Conservation (phyloP, 2,113 vertebrate genomes). For the Nothocercus julius region DNA sequence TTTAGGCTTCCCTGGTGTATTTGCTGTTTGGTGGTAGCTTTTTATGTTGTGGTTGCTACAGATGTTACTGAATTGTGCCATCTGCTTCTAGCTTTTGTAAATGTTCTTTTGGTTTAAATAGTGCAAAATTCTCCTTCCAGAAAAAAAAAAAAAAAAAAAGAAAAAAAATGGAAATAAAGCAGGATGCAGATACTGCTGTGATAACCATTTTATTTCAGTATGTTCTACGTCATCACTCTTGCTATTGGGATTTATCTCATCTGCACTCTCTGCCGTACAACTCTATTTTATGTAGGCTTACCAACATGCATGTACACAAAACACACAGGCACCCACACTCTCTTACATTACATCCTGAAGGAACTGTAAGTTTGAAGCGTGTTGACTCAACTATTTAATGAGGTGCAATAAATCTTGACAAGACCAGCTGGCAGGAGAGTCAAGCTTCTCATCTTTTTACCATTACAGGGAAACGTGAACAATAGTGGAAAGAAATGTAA, state of each 20-base stretch:
- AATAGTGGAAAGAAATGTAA: conserved; percentile 55
- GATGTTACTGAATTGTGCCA: not conserved
- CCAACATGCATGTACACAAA: conserved; percentile 6
- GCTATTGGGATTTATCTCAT: not conserved
- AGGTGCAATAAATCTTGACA: conserved; percentile 67
- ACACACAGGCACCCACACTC: conserved; percentile 14
- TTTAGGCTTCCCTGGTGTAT: conserved; percentile 24
- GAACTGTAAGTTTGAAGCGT: not conserved
- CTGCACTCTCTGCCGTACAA: not conserved
- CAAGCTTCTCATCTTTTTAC: conserved; percentile 56
- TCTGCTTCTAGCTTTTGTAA: conserved; percentile 9
- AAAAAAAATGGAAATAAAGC: not conserved
- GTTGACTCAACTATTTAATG: conserved; percentile 55
- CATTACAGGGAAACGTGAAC: conserved; percentile 42
- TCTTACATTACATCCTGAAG: not conserved
- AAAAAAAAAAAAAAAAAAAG: not conserved
- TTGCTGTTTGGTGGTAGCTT: not conserved
- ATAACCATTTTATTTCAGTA: not conserved
- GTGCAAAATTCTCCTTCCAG: conserved; percentile 13
- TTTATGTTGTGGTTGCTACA: conserved; percentile 24
- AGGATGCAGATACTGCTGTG: not conserved
- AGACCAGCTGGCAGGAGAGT: conserved; percentile 48
- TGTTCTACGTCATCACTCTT: not conserved
- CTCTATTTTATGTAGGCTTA: not conserved
- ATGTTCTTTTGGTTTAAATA: not conserved